These are phyloP conservation scores for Meteorus colon DNA, from an alignment of 2,888 invertebrate species.

Conservation along the genomic window DNA sequence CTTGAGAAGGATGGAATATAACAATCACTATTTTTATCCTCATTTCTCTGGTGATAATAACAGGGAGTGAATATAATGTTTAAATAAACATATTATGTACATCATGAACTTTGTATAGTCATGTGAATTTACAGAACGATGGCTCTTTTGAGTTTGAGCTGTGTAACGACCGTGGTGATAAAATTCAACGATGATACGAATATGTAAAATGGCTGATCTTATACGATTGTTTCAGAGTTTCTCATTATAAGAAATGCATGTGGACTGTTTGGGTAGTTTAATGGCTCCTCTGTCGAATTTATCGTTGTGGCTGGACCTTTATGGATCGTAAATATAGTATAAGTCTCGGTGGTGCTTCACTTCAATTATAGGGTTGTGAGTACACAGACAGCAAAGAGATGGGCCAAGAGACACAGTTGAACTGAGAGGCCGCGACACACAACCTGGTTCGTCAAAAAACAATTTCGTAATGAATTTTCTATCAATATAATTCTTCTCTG, in stretches of 20 bases:
- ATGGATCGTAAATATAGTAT: conserved; percentile 64
- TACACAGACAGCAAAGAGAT: neutral
- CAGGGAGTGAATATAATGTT: neutral
- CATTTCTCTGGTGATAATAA: neutral
- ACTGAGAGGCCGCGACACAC: neutral
- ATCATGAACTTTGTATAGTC: conserved; percentile 53
- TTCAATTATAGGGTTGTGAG: conserved; percentile 58
- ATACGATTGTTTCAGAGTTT: conserved; percentile 56
- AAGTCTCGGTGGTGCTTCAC: conserved; percentile 56
- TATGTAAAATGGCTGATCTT: conserved; percentile 39
- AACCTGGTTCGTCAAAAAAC: too few relatives aligned
- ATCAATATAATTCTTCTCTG: too few relatives aligned
- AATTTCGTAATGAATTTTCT: too few relatives aligned
- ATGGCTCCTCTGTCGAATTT: conserved; percentile 64
- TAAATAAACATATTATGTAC: conserved; percentile 13
- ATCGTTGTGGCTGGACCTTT: conserved; percentile 58
- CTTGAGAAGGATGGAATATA: neutral
- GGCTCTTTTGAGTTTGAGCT: conserved; percentile 35
- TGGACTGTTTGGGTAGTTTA: conserved; percentile 49
- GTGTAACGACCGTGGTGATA: conserved; percentile 21
- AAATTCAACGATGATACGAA: neutral
- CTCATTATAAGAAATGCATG: conserved; percentile 27
- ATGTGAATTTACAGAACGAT: conserved; percentile 60
- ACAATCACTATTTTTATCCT: neutral
- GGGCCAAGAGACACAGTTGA: too few relatives aligned